Evolutionary conservation across 2,888 invertebrate genomes (phyloP), one percentile per base, ranked within the genome.

Genomic region (Gnatocerus cornutus): DNA sequence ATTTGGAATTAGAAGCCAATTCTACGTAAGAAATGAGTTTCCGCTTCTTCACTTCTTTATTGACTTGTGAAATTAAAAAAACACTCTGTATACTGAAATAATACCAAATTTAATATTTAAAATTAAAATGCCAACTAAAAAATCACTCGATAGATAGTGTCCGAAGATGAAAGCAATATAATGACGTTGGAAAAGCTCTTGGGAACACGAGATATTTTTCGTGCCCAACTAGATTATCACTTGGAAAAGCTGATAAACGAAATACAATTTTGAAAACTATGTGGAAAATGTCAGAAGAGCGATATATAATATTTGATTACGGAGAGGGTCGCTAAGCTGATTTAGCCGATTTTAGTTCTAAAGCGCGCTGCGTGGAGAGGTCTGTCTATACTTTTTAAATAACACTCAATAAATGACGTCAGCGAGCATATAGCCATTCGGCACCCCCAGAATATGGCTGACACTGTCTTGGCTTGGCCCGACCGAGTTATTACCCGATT

Each of bases 261-360:
- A 81, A 81, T 81, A 80, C 78, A 81, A 80, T 81, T 81, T 81
- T 78, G 75, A 81, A 79, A 81, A 81, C 82, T 81, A 77, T 82
- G 81, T 80, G 82, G 80, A 81, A 81, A 79, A 80, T 77, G 80
- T 81, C 81, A 79, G 75, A 78, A 73, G 74, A 74, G 74, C 75
- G 77, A 79, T 78, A 80, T 80, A 79, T 69, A 66, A 69, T 78
- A 80, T 81, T 81, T 80, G 81, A 81, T 81, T 80, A 80, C 73
- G 65, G 68, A 62, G 70, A 74, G 78, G 79, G 78, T 75, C 74
- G 66, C 71, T 79, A 80, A 79, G 79, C 79, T 77, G 80, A 79
- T 78, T 79, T 79, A 76, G 75, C 76, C 78, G 79, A 78, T 77
- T 77, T 74, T 74, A 74, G 76, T 74, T 76, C 77, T 76, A 78